Percentiles rank a stretch among this genome's conserved stretches.
Evolutionary conservation across 1,140 invertebrate species (phyloP).

Genomic region (Drosophila lacteicornis): DNA sequence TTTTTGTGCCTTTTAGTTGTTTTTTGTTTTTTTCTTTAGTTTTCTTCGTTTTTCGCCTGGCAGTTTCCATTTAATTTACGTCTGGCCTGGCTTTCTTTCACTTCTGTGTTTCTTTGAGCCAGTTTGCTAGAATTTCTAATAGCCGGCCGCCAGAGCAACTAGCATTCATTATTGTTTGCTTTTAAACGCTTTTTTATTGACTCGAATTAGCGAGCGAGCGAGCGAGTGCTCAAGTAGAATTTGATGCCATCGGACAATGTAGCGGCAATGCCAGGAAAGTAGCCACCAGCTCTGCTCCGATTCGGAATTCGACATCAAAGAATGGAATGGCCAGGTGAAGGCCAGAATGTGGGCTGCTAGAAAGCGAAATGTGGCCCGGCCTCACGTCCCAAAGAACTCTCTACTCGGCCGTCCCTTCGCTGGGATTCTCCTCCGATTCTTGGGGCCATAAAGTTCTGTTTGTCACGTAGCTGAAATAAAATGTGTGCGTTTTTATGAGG

Average conservation of each 20-base stretch:
- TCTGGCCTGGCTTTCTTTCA: slow-evolving; percentile 67
- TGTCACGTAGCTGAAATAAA: slow-evolving; percentile 78
- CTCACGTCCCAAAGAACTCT: slow-evolving; percentile 57
- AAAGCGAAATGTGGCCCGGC: slow-evolving; percentile 69
- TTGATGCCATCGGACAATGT: slow-evolving; percentile 66
- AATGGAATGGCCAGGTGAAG: slow-evolving; percentile 54
- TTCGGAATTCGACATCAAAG: slow-evolving; percentile 23
- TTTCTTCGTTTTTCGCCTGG: slow-evolving; percentile 26
- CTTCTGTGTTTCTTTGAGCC: slow-evolving; percentile 49
- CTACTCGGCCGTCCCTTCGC: slow-evolving; percentile 24
- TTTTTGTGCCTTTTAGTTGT: slow-evolving; percentile 25
- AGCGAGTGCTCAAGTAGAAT: slow-evolving; percentile 67
- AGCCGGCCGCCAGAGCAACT: slow-evolving; percentile 33
- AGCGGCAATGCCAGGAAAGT: slow-evolving; percentile 11
- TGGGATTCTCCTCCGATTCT: slow-evolving; percentile 4
- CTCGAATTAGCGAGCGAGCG: slow-evolving; percentile 56
- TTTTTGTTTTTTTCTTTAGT: slow-evolving; percentile 1
- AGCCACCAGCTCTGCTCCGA: slow-evolving; percentile 27
- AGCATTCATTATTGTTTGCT: slow-evolving; percentile 53
- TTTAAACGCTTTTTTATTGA: slow-evolving; percentile 77
- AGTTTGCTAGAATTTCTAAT: slow-evolving; percentile 79
- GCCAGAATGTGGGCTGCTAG: slow-evolving; percentile 63
- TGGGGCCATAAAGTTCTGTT: slow-evolving; percentile 56
- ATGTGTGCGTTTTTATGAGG: slow-evolving; percentile 80
- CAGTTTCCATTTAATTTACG: slow-evolving; percentile 73